Base-by-base conservation (phyloP, 2,113 vertebrate species). In the Hippopotamus amphibius region DNA sequence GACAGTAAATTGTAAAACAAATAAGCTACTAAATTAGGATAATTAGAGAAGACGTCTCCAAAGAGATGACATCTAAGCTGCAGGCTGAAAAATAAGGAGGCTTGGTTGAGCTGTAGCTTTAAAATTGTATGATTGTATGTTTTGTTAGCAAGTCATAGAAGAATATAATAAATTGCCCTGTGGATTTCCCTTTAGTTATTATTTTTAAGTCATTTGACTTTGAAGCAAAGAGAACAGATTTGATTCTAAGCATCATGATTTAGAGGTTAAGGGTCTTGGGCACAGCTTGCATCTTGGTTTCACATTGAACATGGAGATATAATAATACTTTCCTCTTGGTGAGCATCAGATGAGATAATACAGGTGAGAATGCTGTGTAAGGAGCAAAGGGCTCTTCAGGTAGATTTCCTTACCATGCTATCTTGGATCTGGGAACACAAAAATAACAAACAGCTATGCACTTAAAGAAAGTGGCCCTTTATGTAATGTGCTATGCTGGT, bases 141-240 rank as follows among this genome's bases (percentile, higher is more conserved):
- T 96, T 53, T 66, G 43, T 61, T 61, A 63, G 12, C 30, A 96
- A 90, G 24, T 41, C 28, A 37, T 55, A 33, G 12, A 86, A 80
- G 82, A 85, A 57, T 68, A 90, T 61, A 66, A 76, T 63, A 76
- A 88, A 22, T 68, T 48, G 37, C 10, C 28, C 10, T 72, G 14
- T 26, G 33, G 30, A 77, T 88, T 92, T 86, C 24, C 10, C 7
- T 68, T 84, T 80, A 43, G 72, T 63, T 90, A 84, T 87, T n/a
- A 92, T 79, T 93, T 93, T 91, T 80, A 85, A 95, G 65, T 50
- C 53, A 90, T 61, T 85, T 37, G 71, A 72, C 41, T 74, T 74
- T 74, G 43, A 28, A 93, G 17, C 22, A 61, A 88, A 96, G 21
- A 66, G n/a, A 72, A 46, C 0, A 53, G 2, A 68, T 72, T 85